Evolutionary conservation across 2,797 vertebrate genomes (phyloP).

Genomic region (Fringilla coelebs): DNA sequence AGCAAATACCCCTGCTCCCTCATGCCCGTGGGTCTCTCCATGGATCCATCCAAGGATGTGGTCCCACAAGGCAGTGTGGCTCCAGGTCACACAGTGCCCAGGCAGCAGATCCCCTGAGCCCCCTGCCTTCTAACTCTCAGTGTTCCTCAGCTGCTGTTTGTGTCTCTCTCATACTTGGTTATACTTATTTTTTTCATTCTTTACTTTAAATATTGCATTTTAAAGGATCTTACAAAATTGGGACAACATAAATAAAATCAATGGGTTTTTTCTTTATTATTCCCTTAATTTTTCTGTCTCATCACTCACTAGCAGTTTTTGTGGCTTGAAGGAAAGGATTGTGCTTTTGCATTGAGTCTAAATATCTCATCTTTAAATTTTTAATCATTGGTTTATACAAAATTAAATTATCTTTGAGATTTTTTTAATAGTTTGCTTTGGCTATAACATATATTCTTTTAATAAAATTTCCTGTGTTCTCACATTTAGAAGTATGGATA

Average conservation of each 20-base stretch:
- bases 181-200: not conserved
- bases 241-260: not conserved
- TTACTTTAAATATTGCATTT: not conserved
- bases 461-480: not conserved
- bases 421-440: not conserved
- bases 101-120: not conserved
- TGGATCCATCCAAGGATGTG: not conserved
- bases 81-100: not conserved
- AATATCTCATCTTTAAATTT: not conserved
- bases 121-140: not conserved
- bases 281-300: not conserved
- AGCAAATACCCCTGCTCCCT: not conserved
- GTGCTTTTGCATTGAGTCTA: not conserved
- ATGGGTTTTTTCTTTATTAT: not conserved
- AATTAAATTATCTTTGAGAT: not conserved
- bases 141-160: not conserved
- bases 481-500: not conserved
- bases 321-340: not conserved
- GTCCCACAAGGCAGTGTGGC: rapidly evolving
- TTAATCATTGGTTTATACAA: not conserved
- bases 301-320: not conserved
- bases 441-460: not conserved
- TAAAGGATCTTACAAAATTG: not conserved
- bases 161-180: not conserved
- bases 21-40: not conserved